A percentile compares a stretch with the other conserved stretches of the same genome.
Evolutionary conservation across 2,797 vertebrate species (phyloP).

Genomic region (Poecile montanus): DNA sequence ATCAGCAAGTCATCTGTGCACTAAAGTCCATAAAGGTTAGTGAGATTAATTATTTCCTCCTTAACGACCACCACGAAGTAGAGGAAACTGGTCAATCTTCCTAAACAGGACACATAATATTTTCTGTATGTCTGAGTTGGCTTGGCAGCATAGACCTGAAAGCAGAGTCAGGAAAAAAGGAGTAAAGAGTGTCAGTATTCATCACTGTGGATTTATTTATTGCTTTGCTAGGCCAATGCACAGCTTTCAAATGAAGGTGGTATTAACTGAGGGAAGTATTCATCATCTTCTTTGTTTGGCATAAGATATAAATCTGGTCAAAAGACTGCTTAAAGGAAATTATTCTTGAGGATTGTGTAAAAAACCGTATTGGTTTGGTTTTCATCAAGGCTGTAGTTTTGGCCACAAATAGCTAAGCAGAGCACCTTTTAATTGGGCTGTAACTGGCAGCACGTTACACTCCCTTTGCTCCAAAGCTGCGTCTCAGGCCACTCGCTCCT

Average conservation of each 20-base stretch:
- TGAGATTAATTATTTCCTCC: neutral
- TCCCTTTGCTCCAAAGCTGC: neutral
- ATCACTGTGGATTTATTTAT: neutral
- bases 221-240: constrained; percentile 17
- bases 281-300: constrained; percentile 29
- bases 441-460: neutral
- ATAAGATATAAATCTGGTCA: neutral
- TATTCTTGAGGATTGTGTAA: constrained; percentile 27
- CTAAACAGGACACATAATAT: neutral
- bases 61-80: neutral
- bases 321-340: constrained; percentile 38
- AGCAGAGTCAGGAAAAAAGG: neutral
- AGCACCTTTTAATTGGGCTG: constrained; percentile 36
- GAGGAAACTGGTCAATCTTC: neutral
- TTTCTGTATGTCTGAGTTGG: neutral
- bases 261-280: constrained; percentile 40
- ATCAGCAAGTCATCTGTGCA: constrained; percentile 7
- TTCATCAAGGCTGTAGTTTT: constrained; percentile 14
- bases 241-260: neutral
- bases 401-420: constrained; percentile 37
- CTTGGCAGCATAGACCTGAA: constrained; percentile 5
- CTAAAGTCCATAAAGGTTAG: neutral
- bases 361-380: neutral
- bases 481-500: neutral
- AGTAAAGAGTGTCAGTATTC: neutral